phyloP scores from a whole-genome alignment of 2,888 invertebrate genomes.

The Tetanocera ferruginea region DNA sequence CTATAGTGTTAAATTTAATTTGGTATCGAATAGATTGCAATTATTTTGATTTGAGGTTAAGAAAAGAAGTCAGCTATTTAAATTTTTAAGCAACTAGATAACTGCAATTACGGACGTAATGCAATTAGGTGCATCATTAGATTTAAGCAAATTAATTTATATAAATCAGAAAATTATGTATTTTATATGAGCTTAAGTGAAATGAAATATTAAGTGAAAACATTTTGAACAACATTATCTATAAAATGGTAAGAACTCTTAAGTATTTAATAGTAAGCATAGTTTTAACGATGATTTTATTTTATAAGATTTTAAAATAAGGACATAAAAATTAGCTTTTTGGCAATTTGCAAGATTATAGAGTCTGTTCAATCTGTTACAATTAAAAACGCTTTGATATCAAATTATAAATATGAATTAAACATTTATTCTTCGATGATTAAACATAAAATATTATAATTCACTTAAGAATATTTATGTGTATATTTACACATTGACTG shows the following conservation, averaged over 20 bases:
- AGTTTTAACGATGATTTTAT: neutral
- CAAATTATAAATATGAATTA: constrained; percentile 5
- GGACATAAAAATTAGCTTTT: neutral
- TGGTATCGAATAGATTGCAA: constrained; percentile 13
- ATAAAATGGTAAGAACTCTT: neutral
- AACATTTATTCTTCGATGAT: neutral
- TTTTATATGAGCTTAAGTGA: neutral
- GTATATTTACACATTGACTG: constrained; percentile 28
- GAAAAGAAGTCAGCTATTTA: neutral
- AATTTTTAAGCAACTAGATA: constrained; percentile 47
- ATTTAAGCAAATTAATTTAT: neutral
- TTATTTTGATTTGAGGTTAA: constrained; percentile 7
- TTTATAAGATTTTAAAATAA: neutral
- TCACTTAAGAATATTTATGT: constrained; percentile 12
- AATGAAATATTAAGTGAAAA: neutral
- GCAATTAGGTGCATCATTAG: constrained; percentile 60
- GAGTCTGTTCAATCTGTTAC: too few species aligned
- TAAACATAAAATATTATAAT: neutral
- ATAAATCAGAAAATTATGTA: neutral
- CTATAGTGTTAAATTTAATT: neutral
- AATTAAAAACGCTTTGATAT: neutral
- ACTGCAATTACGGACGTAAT: constrained; percentile 51
- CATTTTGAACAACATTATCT: neutral
- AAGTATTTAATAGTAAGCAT: neutral
- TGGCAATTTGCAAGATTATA: neutral